Conservation (phyloP, 2,888 invertebrate genomes). For the Phorcus lineatus region DNA sequence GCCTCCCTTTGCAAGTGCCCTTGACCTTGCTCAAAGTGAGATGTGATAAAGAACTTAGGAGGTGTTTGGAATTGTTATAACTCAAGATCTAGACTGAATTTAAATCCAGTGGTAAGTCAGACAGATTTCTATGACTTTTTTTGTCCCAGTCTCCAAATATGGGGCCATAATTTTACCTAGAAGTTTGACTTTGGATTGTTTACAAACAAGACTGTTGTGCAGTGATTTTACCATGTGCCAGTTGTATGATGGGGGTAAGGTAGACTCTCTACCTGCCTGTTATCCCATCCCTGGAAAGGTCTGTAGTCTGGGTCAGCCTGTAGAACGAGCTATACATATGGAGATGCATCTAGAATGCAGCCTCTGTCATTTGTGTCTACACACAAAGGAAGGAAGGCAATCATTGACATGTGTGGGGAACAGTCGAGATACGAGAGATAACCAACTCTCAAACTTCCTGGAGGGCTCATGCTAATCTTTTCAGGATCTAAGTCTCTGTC, state of each 20-base stretch:
- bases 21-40: constrained; percentile 4
- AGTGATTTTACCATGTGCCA: neutral
- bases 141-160: neutral
- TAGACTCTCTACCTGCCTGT: neutral
- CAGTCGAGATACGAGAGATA: no score
- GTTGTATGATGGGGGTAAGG: neutral
- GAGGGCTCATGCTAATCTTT: no score
- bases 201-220: neutral
- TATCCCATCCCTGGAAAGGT: neutral
- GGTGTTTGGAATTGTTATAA: constrained; percentile 4
- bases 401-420: no score
- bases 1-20: neutral
- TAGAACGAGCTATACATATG: no score
- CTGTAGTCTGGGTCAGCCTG: neutral
- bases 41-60: constrained; percentile 2
- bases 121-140: neutral
- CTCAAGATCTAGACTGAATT: neutral
- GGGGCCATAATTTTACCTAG: neutral
- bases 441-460: no score
- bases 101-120: neutral
- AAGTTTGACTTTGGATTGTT: neutral
- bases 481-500: no score
- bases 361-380: no score
- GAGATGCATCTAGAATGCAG: no score
- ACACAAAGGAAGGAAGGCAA: no score